Percentiles rank a stretch among this genome's conserved stretches.
Evolutionary conservation across 2,113 vertebrate species (phyloP).

Genomic region (Callaeas wilsoni): DNA sequence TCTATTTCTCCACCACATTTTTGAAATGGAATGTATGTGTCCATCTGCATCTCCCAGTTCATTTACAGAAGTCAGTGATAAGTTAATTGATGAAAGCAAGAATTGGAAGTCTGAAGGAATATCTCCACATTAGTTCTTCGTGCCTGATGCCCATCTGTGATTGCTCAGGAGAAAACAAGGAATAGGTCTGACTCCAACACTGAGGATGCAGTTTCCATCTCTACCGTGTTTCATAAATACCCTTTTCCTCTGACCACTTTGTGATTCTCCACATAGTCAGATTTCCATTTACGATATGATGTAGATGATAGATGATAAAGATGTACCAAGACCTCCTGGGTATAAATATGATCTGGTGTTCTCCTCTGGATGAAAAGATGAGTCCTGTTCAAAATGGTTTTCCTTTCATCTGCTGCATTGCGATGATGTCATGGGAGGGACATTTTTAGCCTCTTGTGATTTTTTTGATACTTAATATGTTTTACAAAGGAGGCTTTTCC

Average conservation of each 20-base stretch:
- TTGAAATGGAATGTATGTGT: not conserved
- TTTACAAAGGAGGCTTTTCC: constrained; percentile 23
- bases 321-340: not conserved
- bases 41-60: not conserved
- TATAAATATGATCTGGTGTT: not conserved
- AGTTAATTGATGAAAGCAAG: not conserved
- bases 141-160: not conserved
- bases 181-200: not conserved
- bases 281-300: not conserved
- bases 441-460: not conserved
- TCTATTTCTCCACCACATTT: not conserved
- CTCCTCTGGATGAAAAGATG: not conserved
- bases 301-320: not conserved
- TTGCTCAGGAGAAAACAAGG: not conserved
- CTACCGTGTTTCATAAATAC: accelerated
- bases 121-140: not conserved
- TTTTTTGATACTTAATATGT: not conserved
- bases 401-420: not conserved
- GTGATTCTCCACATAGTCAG: not conserved
- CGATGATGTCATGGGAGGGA: not conserved
- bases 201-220: not conserved
- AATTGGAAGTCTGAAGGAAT: not conserved
- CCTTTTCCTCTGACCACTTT: not conserved
- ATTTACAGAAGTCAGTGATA: not conserved
- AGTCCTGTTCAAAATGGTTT: not conserved